phyloP scores from a whole-genome alignment of 2,797 vertebrate genomes.

The Nasua narica region DNA sequence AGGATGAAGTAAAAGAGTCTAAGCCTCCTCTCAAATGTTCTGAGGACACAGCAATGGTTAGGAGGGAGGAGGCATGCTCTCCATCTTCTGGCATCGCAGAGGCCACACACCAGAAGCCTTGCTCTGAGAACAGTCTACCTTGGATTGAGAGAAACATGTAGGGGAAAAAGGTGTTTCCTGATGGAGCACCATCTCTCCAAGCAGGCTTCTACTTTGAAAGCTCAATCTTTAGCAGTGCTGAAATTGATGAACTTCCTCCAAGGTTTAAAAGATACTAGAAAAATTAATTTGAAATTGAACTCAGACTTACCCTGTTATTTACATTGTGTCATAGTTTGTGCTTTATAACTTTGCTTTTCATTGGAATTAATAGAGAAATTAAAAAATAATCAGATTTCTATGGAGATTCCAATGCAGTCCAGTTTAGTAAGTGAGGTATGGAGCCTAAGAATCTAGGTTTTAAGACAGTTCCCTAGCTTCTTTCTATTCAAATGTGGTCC shows the following conservation, averaged over 20 bases:
- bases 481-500: not conserved
- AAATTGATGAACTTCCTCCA: not conserved
- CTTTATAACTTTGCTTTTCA: not conserved
- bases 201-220: not conserved
- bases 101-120: accelerated
- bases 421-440: not conserved
- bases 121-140: not conserved
- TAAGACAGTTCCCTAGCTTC: not conserved
- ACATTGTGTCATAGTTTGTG: not conserved
- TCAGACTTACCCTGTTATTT: not conserved
- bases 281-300: not conserved
- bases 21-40: not conserved
- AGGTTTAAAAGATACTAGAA: not conserved
- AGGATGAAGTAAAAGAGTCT: not conserved
- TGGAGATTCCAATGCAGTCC: not conserved
- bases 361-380: not conserved
- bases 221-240: not conserved
- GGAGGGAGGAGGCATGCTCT: accelerated
- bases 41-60: not conserved
- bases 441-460: not conserved
- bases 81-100: not conserved
- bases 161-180: not conserved
- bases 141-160: not conserved
- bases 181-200: not conserved
- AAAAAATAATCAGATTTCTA: not conserved